Evolutionary conservation across 2,888 invertebrate species (phyloP).

Genomic region (Sisyra terminalis): DNA sequence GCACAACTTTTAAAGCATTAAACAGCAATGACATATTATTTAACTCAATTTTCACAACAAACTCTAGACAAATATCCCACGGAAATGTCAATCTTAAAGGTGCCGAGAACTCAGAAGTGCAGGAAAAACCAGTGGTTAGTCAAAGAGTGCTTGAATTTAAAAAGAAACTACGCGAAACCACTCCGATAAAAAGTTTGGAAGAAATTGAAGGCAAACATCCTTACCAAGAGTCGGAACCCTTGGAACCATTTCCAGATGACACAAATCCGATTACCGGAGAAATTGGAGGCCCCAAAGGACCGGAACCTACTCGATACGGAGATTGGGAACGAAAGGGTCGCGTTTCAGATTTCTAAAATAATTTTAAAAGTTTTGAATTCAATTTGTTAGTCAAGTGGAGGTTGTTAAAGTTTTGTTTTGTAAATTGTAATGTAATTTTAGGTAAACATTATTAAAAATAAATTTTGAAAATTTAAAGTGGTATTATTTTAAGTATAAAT

Average conservation of each 20-base stretch:
- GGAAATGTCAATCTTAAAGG: too few species aligned
- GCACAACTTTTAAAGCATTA: too few species aligned
- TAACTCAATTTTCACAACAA: too few species aligned
- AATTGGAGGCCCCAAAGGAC: slow-evolving; percentile 86
- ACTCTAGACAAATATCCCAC: too few species aligned
- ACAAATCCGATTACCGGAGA: slow-evolving; percentile 89
- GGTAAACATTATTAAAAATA: too few species aligned
- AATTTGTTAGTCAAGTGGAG: too few species aligned
- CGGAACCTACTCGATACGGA: slow-evolving; percentile 96
- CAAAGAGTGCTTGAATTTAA: slow-evolving; percentile 49
- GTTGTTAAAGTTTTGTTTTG: too few species aligned
- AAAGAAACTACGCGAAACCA: slow-evolving; percentile 50
- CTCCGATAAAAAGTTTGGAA: slow-evolving; percentile 55
- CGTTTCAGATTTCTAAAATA: slow-evolving; percentile 74
- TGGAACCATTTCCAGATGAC: slow-evolving; percentile 71
- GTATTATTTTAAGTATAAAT: too few species aligned
- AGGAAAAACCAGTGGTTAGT: slow-evolving; percentile 17
- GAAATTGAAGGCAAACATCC: slow-evolving; percentile 56
- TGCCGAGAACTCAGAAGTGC: background rate
- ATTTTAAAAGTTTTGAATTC: too few species aligned
- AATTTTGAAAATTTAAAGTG: too few species aligned
- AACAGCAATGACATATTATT: too few species aligned
- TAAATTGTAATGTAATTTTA: background rate
- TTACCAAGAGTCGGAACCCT: slow-evolving; percentile 64
- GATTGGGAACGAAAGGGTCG: slow-evolving; percentile 99